Conservation (phyloP, 2,797 vertebrate species). For the Pteropus rufus region DNA sequence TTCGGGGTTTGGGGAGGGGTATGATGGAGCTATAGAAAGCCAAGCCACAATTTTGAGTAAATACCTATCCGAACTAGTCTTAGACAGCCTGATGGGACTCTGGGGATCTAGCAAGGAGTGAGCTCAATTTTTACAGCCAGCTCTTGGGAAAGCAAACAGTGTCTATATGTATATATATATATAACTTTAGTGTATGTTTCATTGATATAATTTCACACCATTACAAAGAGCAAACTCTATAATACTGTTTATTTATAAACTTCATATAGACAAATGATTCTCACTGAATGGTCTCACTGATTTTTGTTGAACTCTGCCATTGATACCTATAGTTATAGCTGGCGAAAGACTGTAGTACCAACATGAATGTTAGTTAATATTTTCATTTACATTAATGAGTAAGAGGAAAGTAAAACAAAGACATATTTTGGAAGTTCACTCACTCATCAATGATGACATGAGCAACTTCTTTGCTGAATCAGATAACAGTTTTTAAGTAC, state of each 20-base stretch:
- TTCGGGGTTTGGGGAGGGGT: background rate
- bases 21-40: background rate
- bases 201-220: background rate
- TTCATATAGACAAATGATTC: background rate
- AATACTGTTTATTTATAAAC: background rate
- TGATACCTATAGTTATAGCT: background rate
- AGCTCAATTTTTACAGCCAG: background rate
- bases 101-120: no score
- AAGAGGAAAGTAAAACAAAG: background rate
- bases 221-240: background rate
- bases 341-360: background rate
- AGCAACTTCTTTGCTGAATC: background rate
- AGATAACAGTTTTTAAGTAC: background rate
- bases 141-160: background rate
- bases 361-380: background rate
- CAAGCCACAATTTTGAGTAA: background rate
- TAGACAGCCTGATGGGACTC: background rate
- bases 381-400: background rate
- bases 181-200: background rate
- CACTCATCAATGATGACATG: background rate
- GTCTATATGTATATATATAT: background rate
- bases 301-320: background rate
- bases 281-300: background rate
- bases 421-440: background rate
- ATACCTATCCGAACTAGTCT: background rate